Evolutionary conservation across 1,140 invertebrate species (phyloP).

Genomic region (Brachystomella parvula): DNA sequence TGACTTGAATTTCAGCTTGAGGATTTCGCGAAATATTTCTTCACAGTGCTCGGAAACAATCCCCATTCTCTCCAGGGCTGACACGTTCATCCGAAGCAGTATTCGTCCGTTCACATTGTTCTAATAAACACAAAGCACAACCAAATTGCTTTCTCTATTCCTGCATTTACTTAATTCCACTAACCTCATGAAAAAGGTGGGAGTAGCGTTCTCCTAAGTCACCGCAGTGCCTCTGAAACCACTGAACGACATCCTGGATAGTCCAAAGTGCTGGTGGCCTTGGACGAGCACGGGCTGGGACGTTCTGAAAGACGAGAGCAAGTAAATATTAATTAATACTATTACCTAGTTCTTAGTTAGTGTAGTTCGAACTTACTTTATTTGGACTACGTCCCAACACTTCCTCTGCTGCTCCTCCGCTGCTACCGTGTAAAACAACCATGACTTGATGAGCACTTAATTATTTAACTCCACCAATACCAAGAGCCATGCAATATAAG

Average conservation of each 20-base stretch:
- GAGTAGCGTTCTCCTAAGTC: constrained; percentile 33
- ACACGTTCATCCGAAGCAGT: constrained; percentile 28
- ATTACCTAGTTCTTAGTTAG: too few species aligned
- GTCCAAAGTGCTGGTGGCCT: constrained; percentile 31
- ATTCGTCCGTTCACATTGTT: constrained; percentile 35
- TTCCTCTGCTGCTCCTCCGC: neutral
- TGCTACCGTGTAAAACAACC: neutral
- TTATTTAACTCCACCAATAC: neutral
- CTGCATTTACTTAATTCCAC: neutral
- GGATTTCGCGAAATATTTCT: constrained; percentile 37
- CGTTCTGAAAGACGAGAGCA: neutral
- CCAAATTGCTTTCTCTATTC: neutral
- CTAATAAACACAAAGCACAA: constrained; percentile 13
- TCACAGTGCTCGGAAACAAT: constrained; percentile 31
- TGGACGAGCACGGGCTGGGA: constrained; percentile 1
- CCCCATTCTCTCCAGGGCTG: constrained; percentile 35
- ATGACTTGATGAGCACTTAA: neutral
- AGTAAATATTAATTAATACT: too few species aligned
- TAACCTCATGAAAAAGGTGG: constrained; percentile 32
- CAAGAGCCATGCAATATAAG: neutral
- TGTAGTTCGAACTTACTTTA: neutral
- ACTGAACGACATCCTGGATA: constrained; percentile 29
- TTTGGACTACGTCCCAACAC: neutral
- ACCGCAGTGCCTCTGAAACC: constrained; percentile 32
- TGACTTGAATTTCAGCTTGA: constrained; percentile 37